Evolutionary conservation across 2,888 invertebrate species (phyloP).

Genomic region (Sabatieria punctata): DNA sequence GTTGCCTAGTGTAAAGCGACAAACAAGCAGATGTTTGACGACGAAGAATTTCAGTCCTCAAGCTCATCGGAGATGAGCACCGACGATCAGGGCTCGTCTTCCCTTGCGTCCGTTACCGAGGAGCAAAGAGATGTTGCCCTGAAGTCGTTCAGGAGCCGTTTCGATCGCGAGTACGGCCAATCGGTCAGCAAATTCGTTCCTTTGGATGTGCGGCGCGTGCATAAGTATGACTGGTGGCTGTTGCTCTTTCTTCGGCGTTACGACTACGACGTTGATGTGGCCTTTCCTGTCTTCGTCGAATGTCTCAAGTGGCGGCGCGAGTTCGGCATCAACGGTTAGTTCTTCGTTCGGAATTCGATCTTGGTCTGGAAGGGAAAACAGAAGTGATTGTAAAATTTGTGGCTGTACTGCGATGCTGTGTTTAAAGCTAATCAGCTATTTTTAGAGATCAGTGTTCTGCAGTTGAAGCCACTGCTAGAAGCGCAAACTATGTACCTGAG

Average conservation of each 20-base stretch:
- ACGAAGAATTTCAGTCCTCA: too few relatives aligned
- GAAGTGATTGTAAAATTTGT: not conserved
- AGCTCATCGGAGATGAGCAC: too few relatives aligned
- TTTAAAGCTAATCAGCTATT: too few relatives aligned
- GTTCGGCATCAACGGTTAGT: slow-evolving; percentile 19
- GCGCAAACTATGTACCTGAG: slow-evolving; percentile 20
- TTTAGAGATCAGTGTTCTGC: slow-evolving; percentile 19
- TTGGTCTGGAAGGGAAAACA: too few relatives aligned
- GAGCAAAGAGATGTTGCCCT: too few relatives aligned
- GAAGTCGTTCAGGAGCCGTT: too few relatives aligned
- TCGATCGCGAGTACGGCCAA: too few relatives aligned
- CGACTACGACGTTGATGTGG: slow-evolving; percentile 20
- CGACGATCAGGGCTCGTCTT: too few relatives aligned
- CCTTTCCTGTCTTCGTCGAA: slow-evolving; percentile 19
- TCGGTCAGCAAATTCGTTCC: too few relatives aligned
- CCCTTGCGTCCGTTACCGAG: too few relatives aligned
- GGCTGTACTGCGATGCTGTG: not conserved
- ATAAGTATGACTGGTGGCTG: slow-evolving; percentile 6
- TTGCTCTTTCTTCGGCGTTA: slow-evolving; percentile 41
- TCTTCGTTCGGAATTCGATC: not conserved
- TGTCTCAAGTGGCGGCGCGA: slow-evolving; percentile 21
- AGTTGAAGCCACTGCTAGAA: slow-evolving; percentile 17
- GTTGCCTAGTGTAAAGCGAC: too few relatives aligned
- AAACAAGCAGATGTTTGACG: too few relatives aligned
- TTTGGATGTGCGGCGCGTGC: slow-evolving; percentile 2